Evolutionary conservation across 1,140 invertebrate species (phyloP).

Genomic region (Pissodes strobi): DNA sequence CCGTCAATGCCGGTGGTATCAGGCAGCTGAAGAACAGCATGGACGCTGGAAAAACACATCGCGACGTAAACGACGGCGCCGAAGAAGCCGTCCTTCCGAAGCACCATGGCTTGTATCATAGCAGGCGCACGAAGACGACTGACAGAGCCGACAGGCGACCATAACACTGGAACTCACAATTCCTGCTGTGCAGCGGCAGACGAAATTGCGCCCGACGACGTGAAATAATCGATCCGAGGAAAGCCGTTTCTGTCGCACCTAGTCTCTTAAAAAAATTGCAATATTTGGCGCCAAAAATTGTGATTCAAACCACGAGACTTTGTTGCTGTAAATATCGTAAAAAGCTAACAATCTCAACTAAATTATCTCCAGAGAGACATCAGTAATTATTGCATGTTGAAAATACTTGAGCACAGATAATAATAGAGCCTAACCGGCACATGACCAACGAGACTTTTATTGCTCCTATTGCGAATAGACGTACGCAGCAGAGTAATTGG

Average conservation of each 20-base stretch:
- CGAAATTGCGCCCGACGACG: constrained; percentile 26
- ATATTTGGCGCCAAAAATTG: too few species aligned
- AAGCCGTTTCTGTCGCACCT: constrained; percentile 12
- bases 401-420: too few species aligned
- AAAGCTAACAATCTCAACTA: too few species aligned
- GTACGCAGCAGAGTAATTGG: too few species aligned
- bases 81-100: constrained; percentile 25
- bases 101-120: constrained; percentile 35
- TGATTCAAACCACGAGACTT: too few species aligned
- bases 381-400: too few species aligned
- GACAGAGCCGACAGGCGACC: constrained; percentile 21
- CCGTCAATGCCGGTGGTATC: constrained; percentile 60
- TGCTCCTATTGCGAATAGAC: too few species aligned
- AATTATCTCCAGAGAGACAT: too few species aligned
- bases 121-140: constrained; percentile 33
- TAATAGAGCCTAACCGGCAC: too few species aligned
- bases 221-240: constrained; percentile 42
- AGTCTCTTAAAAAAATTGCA: too few species aligned
- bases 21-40: constrained; percentile 57
- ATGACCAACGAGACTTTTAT: too few species aligned
- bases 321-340: too few species aligned
- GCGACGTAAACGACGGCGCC: constrained; percentile 29
- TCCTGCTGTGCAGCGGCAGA: constrained; percentile 28
- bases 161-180: constrained; percentile 24
- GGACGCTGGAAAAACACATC: constrained; percentile 33